Base-by-base conservation (phyloP, 2,888 invertebrate species). In the Operophtera brumata region DNA sequence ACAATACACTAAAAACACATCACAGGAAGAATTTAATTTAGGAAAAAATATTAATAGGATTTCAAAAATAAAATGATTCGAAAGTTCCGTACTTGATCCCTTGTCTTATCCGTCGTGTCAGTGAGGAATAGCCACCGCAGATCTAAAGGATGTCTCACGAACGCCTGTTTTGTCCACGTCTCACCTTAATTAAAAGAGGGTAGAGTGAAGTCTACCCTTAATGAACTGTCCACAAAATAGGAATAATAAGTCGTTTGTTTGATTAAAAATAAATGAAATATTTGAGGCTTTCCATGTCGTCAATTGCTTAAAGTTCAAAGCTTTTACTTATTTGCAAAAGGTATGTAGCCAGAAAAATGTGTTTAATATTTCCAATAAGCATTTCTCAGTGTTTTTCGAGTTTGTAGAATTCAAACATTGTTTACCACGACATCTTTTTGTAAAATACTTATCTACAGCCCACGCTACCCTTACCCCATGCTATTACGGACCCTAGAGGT, bases 171-270 rank as follows among this genome's bases (percentile, higher is more conserved):
- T 56, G 59, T 59, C 66, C 67, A 62, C 66, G 64, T 70, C 69
- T 69, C 66, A 73, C 73, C 71, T 75, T 77, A 78, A 77, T 75
- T 77, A 77, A 77, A 75, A 66, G 63, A 64, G 57, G 61, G 61
- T 5, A 30, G 46, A 53, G 52, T 57, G 11, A 55, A 57, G 51
- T 46, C 49, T 54, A 14, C 46, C 46, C 59, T 57, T 59, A 59
- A 64, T 59, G 57, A 64, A 59, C 49, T 55, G 61, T 57, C 59
- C 53, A 53, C 54, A 54, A 54, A 53, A 61, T 50, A 59, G 40
- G 47, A 42, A 43, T 55, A 50, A 55, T 55, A 47, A 55, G 49
- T 36, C 54, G 54, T 50, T 46, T 41, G 54, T 50, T 55, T 55
- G 50, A 56, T 56, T 56, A 56, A 56, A 56, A 50, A 47, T 55